Conservation (phyloP, 1,140 invertebrate species). For the Monomorium pharaonis region DNA sequence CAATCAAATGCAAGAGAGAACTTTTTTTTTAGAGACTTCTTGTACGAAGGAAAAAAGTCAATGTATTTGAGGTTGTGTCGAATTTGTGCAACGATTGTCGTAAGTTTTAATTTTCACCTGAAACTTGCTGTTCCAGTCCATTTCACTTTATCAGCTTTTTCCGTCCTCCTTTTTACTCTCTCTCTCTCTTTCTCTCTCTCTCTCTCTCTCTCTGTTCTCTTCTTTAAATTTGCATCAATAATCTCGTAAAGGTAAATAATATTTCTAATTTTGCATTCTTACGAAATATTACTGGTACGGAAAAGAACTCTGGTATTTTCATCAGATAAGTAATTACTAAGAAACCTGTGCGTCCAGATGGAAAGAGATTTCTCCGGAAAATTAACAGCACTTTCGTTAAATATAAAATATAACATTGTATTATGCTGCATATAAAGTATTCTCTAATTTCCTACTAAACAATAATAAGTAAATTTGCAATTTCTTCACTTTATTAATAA, state of each 20-base stretch:
- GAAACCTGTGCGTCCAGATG: constrained; percentile 28
- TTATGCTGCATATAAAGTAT: not conserved
- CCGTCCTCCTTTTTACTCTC: not conserved
- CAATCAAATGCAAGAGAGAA: not conserved
- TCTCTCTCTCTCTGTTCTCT: too few species aligned
- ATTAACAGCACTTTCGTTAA: constrained; percentile 10
- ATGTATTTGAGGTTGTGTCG: constrained; percentile 47
- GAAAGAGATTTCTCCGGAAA: constrained; percentile 37
- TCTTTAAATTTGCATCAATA: not conserved
- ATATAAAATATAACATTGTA: not conserved
- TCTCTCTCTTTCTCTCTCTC: too few species aligned
- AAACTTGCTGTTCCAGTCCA: constrained; percentile 40
- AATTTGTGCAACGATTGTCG: not conserved
- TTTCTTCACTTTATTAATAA: not conserved
- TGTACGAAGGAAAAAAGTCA: not conserved
- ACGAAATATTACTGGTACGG: not conserved
- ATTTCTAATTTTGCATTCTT: not conserved
- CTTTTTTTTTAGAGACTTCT: not conserved
- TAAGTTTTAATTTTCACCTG: constrained; percentile 74
- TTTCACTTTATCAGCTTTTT: constrained; percentile 49
- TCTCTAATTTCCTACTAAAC: not conserved
- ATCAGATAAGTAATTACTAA: constrained; percentile 9
- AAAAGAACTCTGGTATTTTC: not conserved
- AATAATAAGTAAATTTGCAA: not conserved
- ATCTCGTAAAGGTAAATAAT: not conserved